phyloP scores from a whole-genome alignment of 2,797 vertebrate genomes.

The Luscinia luscinia region DNA sequence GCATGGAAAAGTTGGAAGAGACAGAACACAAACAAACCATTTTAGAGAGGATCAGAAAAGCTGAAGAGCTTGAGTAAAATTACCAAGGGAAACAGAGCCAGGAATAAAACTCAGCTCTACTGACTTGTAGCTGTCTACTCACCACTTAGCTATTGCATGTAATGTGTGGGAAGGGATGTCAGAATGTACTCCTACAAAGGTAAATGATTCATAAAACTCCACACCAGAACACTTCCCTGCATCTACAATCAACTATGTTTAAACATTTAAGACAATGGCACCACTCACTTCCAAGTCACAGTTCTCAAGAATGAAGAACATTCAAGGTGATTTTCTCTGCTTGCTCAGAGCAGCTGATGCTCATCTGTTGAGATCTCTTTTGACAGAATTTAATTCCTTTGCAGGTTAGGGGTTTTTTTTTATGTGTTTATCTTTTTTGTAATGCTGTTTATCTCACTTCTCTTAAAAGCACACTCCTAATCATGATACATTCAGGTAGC shows the following conservation, averaged over 20 bases:
- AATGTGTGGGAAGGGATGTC: neutral
- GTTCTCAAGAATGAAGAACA: neutral
- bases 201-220: constrained; percentile 40
- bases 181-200: constrained; percentile 11
- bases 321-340: constrained; percentile 16
- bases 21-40: neutral
- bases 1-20: neutral
- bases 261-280: constrained; percentile 30
- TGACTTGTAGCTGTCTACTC: neutral
- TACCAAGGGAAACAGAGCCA: neutral
- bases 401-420: neutral
- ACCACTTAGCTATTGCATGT: neutral
- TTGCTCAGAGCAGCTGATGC: constrained; percentile 5
- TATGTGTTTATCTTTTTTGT: constrained; percentile 8
- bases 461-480: constrained; percentile 9
- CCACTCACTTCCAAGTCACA: neutral
- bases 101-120: neutral
- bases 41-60: neutral
- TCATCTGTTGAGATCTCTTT: constrained; percentile 1
- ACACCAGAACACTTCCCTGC: neutral
- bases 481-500: neutral
- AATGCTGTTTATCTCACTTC: neutral
- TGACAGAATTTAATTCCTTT: constrained; percentile 34
- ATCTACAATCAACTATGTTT: neutral
- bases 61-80: neutral